These are phyloP conservation scores for Euclidia mi DNA, from an alignment of 2,888 invertebrate genomes.

Conservation along the genomic window DNA sequence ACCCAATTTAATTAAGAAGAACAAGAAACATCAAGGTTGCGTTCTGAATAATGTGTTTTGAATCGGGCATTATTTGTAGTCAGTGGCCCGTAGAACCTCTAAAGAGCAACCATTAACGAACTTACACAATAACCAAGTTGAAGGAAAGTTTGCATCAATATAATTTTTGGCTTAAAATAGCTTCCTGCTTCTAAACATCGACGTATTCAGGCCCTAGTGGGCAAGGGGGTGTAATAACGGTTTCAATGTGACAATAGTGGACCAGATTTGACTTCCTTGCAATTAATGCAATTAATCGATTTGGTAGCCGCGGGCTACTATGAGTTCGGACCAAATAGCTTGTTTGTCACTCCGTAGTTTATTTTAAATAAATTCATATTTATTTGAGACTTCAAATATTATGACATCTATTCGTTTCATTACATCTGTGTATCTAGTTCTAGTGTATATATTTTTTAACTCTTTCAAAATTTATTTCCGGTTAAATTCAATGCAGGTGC, in stretches of 20 bases:
- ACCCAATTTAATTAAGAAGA: too few species aligned
- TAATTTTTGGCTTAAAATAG: slow-evolving; percentile 13
- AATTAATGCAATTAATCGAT: slow-evolving; percentile 48
- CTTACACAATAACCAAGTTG: slow-evolving; percentile 1
- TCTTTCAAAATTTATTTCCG: too few species aligned
- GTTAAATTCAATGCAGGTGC: too few species aligned
- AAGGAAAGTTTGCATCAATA: slow-evolving; percentile 4
- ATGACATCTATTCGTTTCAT: too few species aligned
- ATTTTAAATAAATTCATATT: too few species aligned
- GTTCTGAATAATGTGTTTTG: not conserved
- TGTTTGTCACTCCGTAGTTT: too few species aligned
- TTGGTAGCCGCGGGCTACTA: slow-evolving; percentile 9
- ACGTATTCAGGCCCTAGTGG: slow-evolving; percentile 21
- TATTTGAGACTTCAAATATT: too few species aligned
- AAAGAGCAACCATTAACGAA: not conserved
- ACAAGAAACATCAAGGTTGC: too few species aligned
- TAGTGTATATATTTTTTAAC: too few species aligned
- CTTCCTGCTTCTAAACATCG: slow-evolving; percentile 21
- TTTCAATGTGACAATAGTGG: slow-evolving; percentile 47
- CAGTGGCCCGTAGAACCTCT: not conserved
- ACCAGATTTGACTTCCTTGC: slow-evolving; percentile 44
- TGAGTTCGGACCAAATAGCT: too few species aligned
- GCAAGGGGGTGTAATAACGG: slow-evolving; percentile 32
- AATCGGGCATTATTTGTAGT: not conserved
- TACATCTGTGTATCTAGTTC: too few species aligned